Percentiles rank a stretch among this genome's conserved stretches.
phyloP scores from a whole-genome alignment of 2,797 vertebrate genomes.

The Anniella stebbinsi region DNA sequence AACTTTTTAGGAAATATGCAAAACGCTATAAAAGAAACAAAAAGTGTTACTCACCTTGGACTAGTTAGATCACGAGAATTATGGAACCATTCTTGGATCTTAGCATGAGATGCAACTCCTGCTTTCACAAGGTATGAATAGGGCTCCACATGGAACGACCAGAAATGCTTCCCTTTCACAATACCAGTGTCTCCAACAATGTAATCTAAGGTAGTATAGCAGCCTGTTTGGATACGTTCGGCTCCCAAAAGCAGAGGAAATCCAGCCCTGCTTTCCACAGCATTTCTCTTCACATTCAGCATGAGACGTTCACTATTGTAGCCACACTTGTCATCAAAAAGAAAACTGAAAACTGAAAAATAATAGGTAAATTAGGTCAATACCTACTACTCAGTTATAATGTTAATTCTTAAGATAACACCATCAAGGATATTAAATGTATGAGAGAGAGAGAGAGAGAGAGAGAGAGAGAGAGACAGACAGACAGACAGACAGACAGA shows the following conservation, averaged over 20 bases:
- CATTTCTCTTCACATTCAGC: slow-evolving; percentile 86
- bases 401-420: neutral
- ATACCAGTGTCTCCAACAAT: slow-evolving; percentile 93
- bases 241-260: slow-evolving; percentile 88
- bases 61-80: slow-evolving; percentile 91
- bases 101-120: slow-evolving; percentile 92
- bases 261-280: slow-evolving; percentile 93
- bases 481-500: no score
- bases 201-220: slow-evolving; percentile 92
- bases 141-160: slow-evolving; percentile 93
- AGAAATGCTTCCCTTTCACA: slow-evolving; percentile 93
- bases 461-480: no score
- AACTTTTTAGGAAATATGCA: neutral
- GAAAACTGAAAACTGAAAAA: slow-evolving; percentile 90
- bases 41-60: slow-evolving; percentile 84
- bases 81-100: slow-evolving; percentile 94
- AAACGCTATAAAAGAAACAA: neutral
- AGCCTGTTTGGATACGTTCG: slow-evolving; percentile 92
- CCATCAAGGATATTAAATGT: no score
- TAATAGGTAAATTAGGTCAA: slow-evolving; percentile 35
- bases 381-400: slow-evolving; percentile 3
- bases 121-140: slow-evolving; percentile 95
- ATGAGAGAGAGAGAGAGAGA: neutral
- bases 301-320: slow-evolving; percentile 90
- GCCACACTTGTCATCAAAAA: slow-evolving; percentile 96